Percentiles rank a stretch among this genome's conserved stretches.
These are phyloP conservation scores for Synanceia verrucosa DNA, from an alignment of 2,797 vertebrate species.

Conservation along the genomic window DNA sequence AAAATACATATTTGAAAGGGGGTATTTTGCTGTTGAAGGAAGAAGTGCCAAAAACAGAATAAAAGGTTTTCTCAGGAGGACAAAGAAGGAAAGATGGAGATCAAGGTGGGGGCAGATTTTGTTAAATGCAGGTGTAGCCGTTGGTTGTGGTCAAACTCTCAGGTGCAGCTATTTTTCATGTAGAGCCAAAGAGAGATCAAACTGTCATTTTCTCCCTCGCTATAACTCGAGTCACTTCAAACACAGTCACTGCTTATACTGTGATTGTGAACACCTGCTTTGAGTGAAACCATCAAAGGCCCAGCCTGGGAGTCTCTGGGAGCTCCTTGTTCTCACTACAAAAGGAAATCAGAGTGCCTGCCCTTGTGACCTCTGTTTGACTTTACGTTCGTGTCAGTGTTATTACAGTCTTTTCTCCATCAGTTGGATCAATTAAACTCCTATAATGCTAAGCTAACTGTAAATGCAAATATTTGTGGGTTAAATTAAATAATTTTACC, in stretches of 20 bases:
- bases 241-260: constrained; percentile 45
- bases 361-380: constrained; percentile 54
- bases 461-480: too few relatives aligned
- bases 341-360: constrained; percentile 40
- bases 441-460: not conserved
- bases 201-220: constrained; percentile 27
- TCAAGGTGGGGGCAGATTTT: constrained; percentile 11
- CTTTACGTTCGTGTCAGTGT: constrained; percentile 23
- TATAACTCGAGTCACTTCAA: constrained; percentile 64
- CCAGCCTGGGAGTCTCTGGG: constrained; percentile 31
- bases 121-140: constrained; percentile 47
- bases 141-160: constrained; percentile 52
- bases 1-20: not conserved
- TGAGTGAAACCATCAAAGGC: constrained; percentile 58
- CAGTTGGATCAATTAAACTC: not conserved
- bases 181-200: constrained; percentile 59
- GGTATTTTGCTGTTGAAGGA: not conserved
- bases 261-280: constrained; percentile 70
- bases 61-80: not conserved
- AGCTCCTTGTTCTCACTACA: constrained; percentile 51
- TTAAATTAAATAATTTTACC: not conserved
- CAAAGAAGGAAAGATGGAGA: constrained; percentile 8
- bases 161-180: constrained; percentile 60
- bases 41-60: not conserved
- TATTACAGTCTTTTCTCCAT: not conserved